Conservation (phyloP, 2,797 vertebrate genomes). For the Arctocebus calabarensis region DNA sequence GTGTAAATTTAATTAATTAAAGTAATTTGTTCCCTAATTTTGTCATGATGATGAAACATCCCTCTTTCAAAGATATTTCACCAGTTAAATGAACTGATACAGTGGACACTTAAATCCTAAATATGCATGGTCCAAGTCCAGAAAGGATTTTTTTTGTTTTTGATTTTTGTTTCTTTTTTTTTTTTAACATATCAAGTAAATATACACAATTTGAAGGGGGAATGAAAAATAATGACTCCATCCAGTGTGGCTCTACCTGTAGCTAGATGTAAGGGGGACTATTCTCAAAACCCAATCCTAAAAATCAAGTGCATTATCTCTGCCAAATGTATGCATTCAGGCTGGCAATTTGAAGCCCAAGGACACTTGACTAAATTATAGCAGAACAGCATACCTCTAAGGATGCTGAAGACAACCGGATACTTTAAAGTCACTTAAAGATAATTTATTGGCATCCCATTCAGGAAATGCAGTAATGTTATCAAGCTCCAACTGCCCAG, state of each 20-base stretch:
- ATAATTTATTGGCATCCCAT: not conserved
- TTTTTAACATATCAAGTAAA: too few relatives aligned
- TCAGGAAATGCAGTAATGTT: not conserved
- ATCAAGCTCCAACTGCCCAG: not conserved
- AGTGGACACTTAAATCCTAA: not conserved
- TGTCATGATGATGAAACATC: not conserved
- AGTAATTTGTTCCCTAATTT: not conserved
- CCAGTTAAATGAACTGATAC: not conserved
- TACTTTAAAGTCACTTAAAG: constrained; percentile 29
- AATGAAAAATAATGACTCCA: not conserved
- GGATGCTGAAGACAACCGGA: not conserved
- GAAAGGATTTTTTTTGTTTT: not conserved
- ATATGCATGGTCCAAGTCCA: not conserved
- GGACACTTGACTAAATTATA: not conserved
- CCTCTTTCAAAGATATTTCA: not conserved
- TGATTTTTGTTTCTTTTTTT: too few relatives aligned
- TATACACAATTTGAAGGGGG: too few relatives aligned
- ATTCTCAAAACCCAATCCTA: not conserved
- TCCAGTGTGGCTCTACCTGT: not conserved
- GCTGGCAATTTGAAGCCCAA: not conserved
- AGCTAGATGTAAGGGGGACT: not conserved
- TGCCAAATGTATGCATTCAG: not conserved
- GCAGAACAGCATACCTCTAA: not conserved
- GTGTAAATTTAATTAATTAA: not conserved
- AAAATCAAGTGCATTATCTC: not conserved